These are phyloP conservation scores for Meloidogyne floridensis DNA, from an alignment of 1,140 invertebrate genomes.

Conservation along the genomic window DNA sequence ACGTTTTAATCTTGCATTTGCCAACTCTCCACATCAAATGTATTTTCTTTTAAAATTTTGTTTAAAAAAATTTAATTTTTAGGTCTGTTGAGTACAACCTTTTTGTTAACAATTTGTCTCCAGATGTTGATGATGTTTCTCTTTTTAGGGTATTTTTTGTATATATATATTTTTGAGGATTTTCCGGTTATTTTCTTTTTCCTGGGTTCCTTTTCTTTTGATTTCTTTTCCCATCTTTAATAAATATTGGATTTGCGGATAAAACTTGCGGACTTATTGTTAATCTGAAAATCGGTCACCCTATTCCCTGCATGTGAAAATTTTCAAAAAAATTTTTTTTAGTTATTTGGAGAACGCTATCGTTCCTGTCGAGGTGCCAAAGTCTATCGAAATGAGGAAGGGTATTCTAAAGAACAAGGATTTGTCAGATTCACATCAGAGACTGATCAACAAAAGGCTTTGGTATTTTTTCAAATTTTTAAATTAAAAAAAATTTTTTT, in stretches of 20 bases:
- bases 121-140: slow-evolving; percentile 51
- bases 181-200: no score
- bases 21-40: slow-evolving; percentile 54
- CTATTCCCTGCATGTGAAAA: neutral
- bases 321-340: slow-evolving; percentile 22
- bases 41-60: slow-evolving; percentile 19
- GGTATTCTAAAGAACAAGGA: slow-evolving; percentile 51
- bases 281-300: no score
- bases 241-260: no score
- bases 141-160: slow-evolving; percentile 51
- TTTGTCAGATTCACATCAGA: slow-evolving; percentile 59
- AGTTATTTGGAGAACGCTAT: slow-evolving; percentile 61
- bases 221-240: no score
- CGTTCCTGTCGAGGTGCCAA: slow-evolving; percentile 59
- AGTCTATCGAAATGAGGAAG: slow-evolving; percentile 58
- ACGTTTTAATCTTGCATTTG: slow-evolving; percentile 61
- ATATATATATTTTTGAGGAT: neutral
- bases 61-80: neutral
- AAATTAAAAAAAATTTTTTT: slow-evolving; percentile 34
- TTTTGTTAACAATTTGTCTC: slow-evolving; percentile 56
- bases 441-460: slow-evolving; percentile 61
- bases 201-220: no score
- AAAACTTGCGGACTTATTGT: no score
- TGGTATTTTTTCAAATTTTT: slow-evolving; percentile 37
- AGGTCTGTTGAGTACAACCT: slow-evolving; percentile 56